Base-by-base conservation (phyloP, 2,888 invertebrate genomes). In the Resseliella maxima region DNA sequence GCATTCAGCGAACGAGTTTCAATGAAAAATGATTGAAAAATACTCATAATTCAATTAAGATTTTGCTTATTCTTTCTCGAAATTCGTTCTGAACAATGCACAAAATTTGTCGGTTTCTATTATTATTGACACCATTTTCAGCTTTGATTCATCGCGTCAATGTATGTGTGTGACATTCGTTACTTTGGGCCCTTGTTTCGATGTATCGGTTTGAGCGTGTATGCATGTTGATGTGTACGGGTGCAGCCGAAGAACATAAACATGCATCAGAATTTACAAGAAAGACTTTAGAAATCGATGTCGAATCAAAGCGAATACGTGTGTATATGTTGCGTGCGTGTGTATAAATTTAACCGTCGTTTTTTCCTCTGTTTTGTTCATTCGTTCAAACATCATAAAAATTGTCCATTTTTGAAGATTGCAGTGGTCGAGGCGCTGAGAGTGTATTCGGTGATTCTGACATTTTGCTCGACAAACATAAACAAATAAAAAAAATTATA, bases 181-280 rank as follows among this genome's bases (percentile, higher is more conserved):
- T 15, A 8, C 1, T 50, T 50, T 50, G 46, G 46, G 8, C 41
- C 12, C 41, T 41, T 41, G 41, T 41, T 12, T 12, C 41, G 41
- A 41, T 41, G 15, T 6, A 50, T 24, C 10, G 5, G 72, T 72
- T 10, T 31, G 31, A 31, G 72, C 15, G 31, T 31, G 72, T 31
- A 35, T 59, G 35, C 31, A 35, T 35, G 72, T 72, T 0, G 10
- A 35, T 31, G 72, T 72, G 72, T 72, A 31, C 31, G 72, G 72
- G 27, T 72, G 72, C 72, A 72, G 72, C 72, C 0, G 3, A 27
- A 72, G 72, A 31, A 72, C 72, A 72, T 72, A 72, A 31, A 35
- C 72, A 72, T 72, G 72, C 31, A 72, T 72, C 72, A 72, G 72
- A 72, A 72, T 72, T 72, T 72, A 72, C 72, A 31, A 72, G 72